Evolutionary conservation across 2,113 vertebrate species (phyloP), one percentile per base, ranked within the genome.

Genomic region (Sakesphorus luctuosus): DNA sequence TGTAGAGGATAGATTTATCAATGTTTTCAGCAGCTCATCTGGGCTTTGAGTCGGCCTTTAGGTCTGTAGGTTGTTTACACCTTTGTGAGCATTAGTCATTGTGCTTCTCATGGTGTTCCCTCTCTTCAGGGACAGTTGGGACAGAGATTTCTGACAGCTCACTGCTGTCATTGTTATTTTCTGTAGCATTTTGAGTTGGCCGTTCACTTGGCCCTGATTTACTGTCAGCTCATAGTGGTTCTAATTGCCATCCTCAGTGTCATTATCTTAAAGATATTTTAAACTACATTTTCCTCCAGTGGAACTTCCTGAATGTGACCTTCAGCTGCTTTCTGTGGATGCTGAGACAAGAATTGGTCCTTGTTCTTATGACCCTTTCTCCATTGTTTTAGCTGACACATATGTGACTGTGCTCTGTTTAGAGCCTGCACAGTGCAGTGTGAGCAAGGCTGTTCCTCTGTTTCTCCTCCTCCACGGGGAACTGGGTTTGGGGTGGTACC

Each of bases 321-420:
- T 86, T 74, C 47, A 63, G 63, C 50, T 84, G 55, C 36, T 91
- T 61, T 38, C 58, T 58, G 26, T 80, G 36, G 72, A 49, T 77
- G 59, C 68, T 36, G 65, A 94, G 73, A 11, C 9, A 61, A 40
- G 69, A 93, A 35, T 3, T 53, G 28, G 46, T 50, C 62, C 15
- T 29, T 35, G 25, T 86, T 81, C 28, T 73, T 25, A 44, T 69
- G 65, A n/a, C 28, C 28, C 19, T 46, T 61, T n/a, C 10, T 38
- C 7, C 4, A 0, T 55, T 40, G 29, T 33, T 82, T 40, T 18
- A 35, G 69, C 46, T 71, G 72, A 18, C 2, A 2, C 0, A 0
- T 29, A 11, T 24, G 17, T 33, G 62, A 19, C 9, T 4, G 0
- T 83, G 17, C 26, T 52, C 20, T 15, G 49, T 68, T 79, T 36